phyloP scores from a whole-genome alignment of 1,140 invertebrate genomes.

The Chrysopa pallens region DNA sequence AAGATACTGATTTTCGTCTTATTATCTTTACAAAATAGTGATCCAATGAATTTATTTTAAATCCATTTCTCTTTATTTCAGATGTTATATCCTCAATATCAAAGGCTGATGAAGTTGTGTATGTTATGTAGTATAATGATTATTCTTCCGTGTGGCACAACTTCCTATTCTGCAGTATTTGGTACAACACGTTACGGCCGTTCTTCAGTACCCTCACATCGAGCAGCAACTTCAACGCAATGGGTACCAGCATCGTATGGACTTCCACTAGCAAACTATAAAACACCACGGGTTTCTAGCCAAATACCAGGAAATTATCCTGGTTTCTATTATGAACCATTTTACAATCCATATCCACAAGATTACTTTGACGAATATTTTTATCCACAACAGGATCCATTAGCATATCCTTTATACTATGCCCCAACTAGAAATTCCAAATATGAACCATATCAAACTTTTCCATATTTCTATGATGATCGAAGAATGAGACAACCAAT shows the following conservation, averaged over 20 bases:
- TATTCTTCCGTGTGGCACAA: conserved; percentile 19
- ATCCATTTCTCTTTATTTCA: conserved; percentile 16
- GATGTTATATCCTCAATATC: conserved; percentile 14
- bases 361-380: conserved; percentile 33
- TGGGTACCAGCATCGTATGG: conserved; percentile 1
- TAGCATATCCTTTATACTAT: conserved; percentile 20
- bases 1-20: too few species aligned
- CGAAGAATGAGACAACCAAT: conserved; percentile 11
- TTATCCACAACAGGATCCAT: conserved; percentile 19
- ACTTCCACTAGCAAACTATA: conserved; percentile 8
- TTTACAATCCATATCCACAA: conserved; percentile 28
- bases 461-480: conserved; percentile 24
- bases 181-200: conserved; percentile 24
- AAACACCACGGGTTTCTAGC: conserved; percentile 15
- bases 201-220: conserved; percentile 8
- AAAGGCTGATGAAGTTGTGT: conserved; percentile 14
- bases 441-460: conserved; percentile 23
- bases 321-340: conserved; percentile 15
- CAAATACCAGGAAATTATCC: conserved; percentile 15
- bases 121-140: conserved; percentile 20
- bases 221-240: conserved; percentile 1
- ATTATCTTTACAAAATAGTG: conserved; percentile 10
- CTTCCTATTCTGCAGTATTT: conserved; percentile 23
- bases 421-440: conserved; percentile 17
- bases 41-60: conserved; percentile 14